Conservation (phyloP, 2,797 vertebrate species). For the Odontamblyopus lacepedii region DNA sequence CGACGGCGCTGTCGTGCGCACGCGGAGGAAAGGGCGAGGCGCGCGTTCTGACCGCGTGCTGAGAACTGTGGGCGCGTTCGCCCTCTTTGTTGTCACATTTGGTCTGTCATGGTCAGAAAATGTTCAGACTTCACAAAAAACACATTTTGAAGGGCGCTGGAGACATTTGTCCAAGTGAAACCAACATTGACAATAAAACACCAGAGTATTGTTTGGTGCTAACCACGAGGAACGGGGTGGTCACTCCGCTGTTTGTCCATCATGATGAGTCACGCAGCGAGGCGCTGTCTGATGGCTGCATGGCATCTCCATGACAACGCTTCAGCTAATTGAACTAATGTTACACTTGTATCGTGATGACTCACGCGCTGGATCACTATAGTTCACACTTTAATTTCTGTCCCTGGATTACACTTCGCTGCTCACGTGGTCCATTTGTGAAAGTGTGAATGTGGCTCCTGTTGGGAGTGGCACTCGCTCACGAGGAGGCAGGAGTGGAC, state of each 20-base stretch:
- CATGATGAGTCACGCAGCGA: constrained; percentile 68
- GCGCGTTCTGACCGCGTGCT: constrained; percentile 42
- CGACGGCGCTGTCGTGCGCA: constrained; percentile 51
- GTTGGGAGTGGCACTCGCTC: constrained; percentile 5
- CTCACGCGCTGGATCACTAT: constrained; percentile 38
- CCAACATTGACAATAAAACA: not conserved
- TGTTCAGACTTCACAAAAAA: constrained; percentile 4
- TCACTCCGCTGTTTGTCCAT: constrained; percentile 8
- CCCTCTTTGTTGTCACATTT: constrained; percentile 54
- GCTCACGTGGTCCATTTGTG: constrained; percentile 15
- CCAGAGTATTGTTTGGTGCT: not conserved
- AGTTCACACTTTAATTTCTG: constrained; percentile 24
- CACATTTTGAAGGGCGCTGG: constrained; percentile 12
- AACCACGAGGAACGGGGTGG: constrained; percentile 10
- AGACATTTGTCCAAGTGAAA: constrained; percentile 22
- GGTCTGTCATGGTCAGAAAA: constrained; percentile 11
- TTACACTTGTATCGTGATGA: constrained; percentile 40
- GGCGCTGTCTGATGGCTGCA: constrained; percentile 49
- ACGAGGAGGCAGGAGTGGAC: not conserved
- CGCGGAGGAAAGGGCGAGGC: constrained; percentile 76
- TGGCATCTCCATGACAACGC: constrained; percentile 62
- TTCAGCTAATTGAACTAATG: constrained; percentile 41
- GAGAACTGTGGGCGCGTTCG: constrained; percentile 29
- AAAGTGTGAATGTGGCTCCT: constrained; percentile 1
- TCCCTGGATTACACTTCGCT: constrained; percentile 1